Base-by-base conservation (phyloP, 2,888 invertebrate genomes). In the Syrista parreyssii region DNA sequence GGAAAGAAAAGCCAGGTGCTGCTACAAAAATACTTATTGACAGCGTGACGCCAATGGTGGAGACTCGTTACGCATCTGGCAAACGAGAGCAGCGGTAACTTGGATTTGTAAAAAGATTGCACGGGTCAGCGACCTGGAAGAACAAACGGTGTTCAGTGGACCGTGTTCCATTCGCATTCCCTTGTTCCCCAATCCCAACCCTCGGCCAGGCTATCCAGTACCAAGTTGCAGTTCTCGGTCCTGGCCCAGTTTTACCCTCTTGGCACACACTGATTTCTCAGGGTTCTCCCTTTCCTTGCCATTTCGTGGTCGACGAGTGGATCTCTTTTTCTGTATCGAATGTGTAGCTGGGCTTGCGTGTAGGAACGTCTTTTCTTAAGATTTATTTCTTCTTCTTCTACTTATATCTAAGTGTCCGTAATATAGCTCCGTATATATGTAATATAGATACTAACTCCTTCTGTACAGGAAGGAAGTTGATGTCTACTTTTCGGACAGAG, bases 101-200 rank as follows among this genome's bases (percentile, higher is more conserved):
- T 88, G 89, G 89, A 90, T 90, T 90, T 89, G 89, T 89, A 89
- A 90, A 91, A 90, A 91, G 90, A 90, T 91, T 89, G 89, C 89
- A 90, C 89, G 89, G 89, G 83, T 89, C 90, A 89, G 83, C 88
- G 89, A 86, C 85, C 87, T 84, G 90, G 89, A 90, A 90, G 90
- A 90, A 91, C 90, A 91, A 90, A 90, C 90, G 90, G 89, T 89
- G 89, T 88, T 89, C 88, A 85, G 85, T 88, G 88, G 86, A 90
- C 88, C 88, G 87, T 89, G 87, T 85, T 87, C 86, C 85, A 88
- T 89, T 86, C 88, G 84, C 88, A 85, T 82, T 78, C 79, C 40
- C 81, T 82, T 82, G 80, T 79, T 81, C 80, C 77, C 80, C 77
- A 76, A 79, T 76, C 31, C 31, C 71, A 12, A 71, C 71, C 71